phyloP scores from a whole-genome alignment of 1,140 invertebrate species.

The Chironomus tepperi region DNA sequence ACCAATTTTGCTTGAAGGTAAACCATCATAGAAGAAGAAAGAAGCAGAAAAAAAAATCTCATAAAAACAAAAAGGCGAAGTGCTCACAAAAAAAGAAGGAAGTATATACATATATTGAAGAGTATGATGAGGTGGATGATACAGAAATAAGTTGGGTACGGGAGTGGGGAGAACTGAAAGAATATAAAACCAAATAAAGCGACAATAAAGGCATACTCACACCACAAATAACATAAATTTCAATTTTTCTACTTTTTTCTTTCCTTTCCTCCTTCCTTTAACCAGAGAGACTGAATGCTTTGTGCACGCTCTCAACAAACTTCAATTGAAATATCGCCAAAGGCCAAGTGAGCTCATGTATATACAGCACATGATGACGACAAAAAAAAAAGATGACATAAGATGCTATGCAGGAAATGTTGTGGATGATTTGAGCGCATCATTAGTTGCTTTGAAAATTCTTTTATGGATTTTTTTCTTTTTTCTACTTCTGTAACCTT shows the following conservation, averaged over 20 bases:
- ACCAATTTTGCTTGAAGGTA: constrained; percentile 21
- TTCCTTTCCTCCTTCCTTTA: background rate
- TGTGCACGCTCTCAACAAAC: background rate
- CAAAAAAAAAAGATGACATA: too few relatives aligned
- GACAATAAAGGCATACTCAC: background rate
- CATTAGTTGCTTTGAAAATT: too few relatives aligned
- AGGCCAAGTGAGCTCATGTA: background rate
- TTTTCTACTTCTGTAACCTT: too few relatives aligned
- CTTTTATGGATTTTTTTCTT: too few relatives aligned
- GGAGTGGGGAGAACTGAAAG: background rate
- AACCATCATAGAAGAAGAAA: background rate
- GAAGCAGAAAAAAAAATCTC: background rate
- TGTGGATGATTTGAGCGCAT: too few relatives aligned
- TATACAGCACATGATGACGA: background rate
- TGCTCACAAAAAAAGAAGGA: background rate
- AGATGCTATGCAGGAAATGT: too few relatives aligned
- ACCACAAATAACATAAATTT: constrained; percentile 14
- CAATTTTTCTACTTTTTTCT: background rate
- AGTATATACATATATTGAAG: background rate
- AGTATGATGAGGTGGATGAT: background rate
- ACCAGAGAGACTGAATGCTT: background rate
- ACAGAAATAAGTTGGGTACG: too few relatives aligned
- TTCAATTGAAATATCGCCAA: constrained; percentile 2
- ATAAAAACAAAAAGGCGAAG: constrained; percentile 16
- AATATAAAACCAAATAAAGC: constrained; percentile 10